These are phyloP conservation scores for Oceanodroma leucorhoa DNA, from an alignment of 2,797 vertebrate species.

Conservation along the genomic window DNA sequence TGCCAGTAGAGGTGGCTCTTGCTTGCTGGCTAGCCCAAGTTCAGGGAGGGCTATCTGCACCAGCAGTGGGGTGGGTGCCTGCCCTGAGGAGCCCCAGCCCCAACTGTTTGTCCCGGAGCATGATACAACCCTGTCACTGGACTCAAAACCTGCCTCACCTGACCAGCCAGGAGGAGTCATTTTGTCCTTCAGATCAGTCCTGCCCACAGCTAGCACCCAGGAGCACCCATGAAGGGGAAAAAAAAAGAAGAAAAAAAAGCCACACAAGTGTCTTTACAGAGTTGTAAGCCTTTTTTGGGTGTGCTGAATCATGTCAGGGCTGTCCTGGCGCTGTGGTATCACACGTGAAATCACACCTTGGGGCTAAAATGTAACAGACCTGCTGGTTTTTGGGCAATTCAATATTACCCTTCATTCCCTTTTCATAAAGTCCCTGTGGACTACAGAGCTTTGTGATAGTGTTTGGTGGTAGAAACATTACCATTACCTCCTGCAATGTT, in stretches of 20 bases:
- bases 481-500: not conserved
- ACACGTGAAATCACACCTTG: not conserved
- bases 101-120: fast-evolving
- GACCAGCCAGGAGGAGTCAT: not conserved
- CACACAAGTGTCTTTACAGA: not conserved
- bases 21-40: not conserved
- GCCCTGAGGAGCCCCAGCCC: not conserved
- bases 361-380: not conserved
- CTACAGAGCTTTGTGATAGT: not conserved
- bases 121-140: not conserved
- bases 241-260: not conserved
- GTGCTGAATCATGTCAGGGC: not conserved
- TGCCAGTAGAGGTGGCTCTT: not conserved
- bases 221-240: not conserved
- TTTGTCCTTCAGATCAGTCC: not conserved
- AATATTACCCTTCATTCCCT: not conserved
- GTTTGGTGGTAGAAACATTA: not conserved
- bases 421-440: not conserved
- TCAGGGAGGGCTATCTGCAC: not conserved
- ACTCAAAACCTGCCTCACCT: not conserved
- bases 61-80: not conserved
- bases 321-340: not conserved
- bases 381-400: fast-evolving
- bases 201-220: not conserved
- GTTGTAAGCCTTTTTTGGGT: not conserved